Evolutionary conservation across 2,797 vertebrate genomes (phyloP), one percentile per base, ranked within the genome.

Genomic region (Novumbra hubbsi): DNA sequence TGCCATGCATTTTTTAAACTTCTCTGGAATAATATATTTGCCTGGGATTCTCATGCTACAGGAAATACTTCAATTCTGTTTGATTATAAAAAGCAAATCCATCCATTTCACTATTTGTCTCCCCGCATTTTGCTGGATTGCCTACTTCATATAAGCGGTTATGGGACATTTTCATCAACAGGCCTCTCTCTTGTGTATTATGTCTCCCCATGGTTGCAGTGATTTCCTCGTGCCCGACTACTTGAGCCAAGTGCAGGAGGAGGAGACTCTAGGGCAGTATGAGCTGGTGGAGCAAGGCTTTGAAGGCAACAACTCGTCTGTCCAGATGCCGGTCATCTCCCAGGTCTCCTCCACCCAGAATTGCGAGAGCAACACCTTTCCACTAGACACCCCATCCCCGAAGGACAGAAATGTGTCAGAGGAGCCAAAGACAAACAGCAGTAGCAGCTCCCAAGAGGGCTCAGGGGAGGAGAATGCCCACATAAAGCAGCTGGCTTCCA

Each of bases 201-300:
- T 73, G 34, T 49, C 45, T 41, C 70, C 5, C 79, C 55, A 77
- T 84, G 38, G 41, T 86, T 88, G 64, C 90, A 98, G 96, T 96
- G 96, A 97, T 96, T 97, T 97, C 96, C 95, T 97, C 96, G 94
- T 97, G 89, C 96, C 96, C 94, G 96, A 98, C 96, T 98, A 98
- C 95, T 94, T 98, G 95, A 98, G 95, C 92, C 96, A 98, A 89
- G 96, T 97, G 41, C 96, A 96, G 90, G 96, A 98, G 90, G 92
- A 92, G 81, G 96, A 98, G 91, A 91, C 93, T 86, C 93, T 97
- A 89, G 96, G 95, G 86, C 96, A 97, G 88, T 98, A 97, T 82
- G 96, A 97, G 88, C 92, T 97, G 92, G 95, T 92, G 91, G 94
- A 97, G 88, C 97, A 97, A 81, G 96, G 97, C 88, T 92, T 97